Percentiles rank a stretch among this genome's conserved stretches.
Conservation (phyloP, 30 jellyfish, hydroid and myxozoan genomes). For the Aurelia sp. region DNA sequence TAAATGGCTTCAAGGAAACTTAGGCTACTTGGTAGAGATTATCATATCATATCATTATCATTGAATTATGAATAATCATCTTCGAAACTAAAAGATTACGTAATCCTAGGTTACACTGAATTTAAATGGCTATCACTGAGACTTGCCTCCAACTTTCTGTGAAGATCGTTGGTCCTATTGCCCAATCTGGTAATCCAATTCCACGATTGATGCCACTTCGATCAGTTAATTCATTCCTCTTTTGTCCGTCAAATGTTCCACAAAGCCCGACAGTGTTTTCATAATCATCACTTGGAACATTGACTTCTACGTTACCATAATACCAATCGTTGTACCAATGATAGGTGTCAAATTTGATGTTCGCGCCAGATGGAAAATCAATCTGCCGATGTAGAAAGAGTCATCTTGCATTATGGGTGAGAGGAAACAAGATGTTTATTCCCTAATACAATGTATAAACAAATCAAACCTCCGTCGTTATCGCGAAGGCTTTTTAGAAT, state of each 20-base stretch:
- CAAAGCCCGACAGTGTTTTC: constrained; percentile 25
- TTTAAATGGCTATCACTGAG: no score
- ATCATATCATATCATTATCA: no score
- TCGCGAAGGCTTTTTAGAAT: no score
- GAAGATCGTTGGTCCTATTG: constrained; percentile 38
- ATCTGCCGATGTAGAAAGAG: neutral
- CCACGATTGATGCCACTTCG: neutral
- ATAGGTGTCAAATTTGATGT: constrained; percentile 1
- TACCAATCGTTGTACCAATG: neutral
- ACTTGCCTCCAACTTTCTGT: constrained; percentile 84
- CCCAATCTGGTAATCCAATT: neutral
- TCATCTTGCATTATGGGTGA: no score
- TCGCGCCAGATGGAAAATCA: constrained; percentile 27
- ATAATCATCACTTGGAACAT: constrained; percentile 12
- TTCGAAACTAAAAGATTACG: no score
- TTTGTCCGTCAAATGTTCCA: constrained; percentile 35
- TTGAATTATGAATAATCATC: no score
- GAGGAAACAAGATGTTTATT: no score
- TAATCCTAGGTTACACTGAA: no score
- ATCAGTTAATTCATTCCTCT: neutral
- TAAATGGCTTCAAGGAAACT: no score
- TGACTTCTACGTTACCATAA: constrained; percentile 12
- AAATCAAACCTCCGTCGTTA: no score
- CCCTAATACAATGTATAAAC: no score
- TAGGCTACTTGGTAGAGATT: no score